phyloP scores from a whole-genome alignment of 2,113 vertebrate genomes.

The Nerophis lumbriciformis region DNA sequence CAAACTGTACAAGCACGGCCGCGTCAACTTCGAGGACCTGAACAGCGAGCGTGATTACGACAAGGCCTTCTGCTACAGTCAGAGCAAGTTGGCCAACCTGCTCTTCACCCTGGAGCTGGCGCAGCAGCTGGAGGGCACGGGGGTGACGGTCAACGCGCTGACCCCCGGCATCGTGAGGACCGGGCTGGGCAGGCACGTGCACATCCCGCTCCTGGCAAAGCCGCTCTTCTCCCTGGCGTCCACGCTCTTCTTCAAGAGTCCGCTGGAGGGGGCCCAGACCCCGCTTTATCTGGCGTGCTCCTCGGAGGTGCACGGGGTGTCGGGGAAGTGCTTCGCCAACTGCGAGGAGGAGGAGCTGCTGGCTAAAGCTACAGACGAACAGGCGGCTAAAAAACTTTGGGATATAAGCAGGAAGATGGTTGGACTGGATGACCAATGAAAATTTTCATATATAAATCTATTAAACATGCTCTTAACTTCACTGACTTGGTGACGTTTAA shows the following conservation, averaged over 20 bases:
- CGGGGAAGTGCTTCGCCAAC: constrained; percentile 89
- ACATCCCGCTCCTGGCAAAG: constrained; percentile 82
- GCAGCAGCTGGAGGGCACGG: constrained; percentile 76
- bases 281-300: constrained; percentile 87
- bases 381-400: constrained; percentile 84
- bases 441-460: too few species aligned
- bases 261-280: constrained; percentile 88
- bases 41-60: constrained; percentile 85
- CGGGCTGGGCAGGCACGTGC: constrained; percentile 82
- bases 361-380: constrained; percentile 81
- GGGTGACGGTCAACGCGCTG: constrained; percentile 83
- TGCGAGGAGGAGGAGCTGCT: constrained; percentile 85
- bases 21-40: constrained; percentile 91
- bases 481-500: not conserved
- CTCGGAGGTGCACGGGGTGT: constrained; percentile 81
- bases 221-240: constrained; percentile 84
- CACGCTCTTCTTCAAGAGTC: constrained; percentile 78
- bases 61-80: constrained; percentile 88
- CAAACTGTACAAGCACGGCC: constrained; percentile 91
- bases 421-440: constrained; percentile 59
- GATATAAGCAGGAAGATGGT: constrained; percentile 90
- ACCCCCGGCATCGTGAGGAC: constrained; percentile 91
- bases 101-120: constrained; percentile 84
- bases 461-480: not conserved
- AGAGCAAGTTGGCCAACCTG: constrained; percentile 92